Base-by-base conservation (phyloP, 2,888 invertebrate species). In the Plebejus argus region DNA sequence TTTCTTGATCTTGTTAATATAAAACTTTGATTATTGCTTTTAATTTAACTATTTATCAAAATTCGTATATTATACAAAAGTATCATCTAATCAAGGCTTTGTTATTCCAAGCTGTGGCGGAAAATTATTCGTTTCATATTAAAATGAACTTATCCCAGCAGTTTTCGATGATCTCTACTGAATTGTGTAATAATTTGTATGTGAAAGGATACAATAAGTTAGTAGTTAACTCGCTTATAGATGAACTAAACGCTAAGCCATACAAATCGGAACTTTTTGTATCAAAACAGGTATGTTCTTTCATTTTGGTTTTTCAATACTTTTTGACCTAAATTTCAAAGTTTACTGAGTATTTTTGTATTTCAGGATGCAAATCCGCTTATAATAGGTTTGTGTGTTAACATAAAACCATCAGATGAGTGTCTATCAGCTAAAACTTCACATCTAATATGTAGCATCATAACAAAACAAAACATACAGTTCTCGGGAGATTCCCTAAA, bases 221-320 rank as follows among this genome's bases (percentile, higher is more conserved):
- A 58, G 89, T 91, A 81, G 89, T 96, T 4, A 95, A 95, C 83
- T 86, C 88, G 70, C 86, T 95, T 20, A 90, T 97, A 75, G 95
- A 95, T 83, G 95, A 96, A 81, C 89, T 97, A 58, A 96, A 96
- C 86, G 90, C 94, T 0, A 88, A 96, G 76, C 95, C 96, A 82
- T 96, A 94, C 83, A 94, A 95, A 83, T 84, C 85, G 28, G 88
- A 93, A 78, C 82, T 92, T 77, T 90, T 94, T 83, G 89, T 90
- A n/a, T 86, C 89, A 78, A 90, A 90, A 85, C 89, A 93, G 85
- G 95, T 92, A 87, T 88, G 90, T 87, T 72, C 72, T 72, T 78
- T 83, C 82, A 82, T 10, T 77, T 39, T 15, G 23, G 12, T 23
- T 53, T 28, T 6, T 20, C 45, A 20, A 74, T 15, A 23, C 23